Conservation (phyloP, 2,113 vertebrate genomes). For the Pongo abelii region DNA sequence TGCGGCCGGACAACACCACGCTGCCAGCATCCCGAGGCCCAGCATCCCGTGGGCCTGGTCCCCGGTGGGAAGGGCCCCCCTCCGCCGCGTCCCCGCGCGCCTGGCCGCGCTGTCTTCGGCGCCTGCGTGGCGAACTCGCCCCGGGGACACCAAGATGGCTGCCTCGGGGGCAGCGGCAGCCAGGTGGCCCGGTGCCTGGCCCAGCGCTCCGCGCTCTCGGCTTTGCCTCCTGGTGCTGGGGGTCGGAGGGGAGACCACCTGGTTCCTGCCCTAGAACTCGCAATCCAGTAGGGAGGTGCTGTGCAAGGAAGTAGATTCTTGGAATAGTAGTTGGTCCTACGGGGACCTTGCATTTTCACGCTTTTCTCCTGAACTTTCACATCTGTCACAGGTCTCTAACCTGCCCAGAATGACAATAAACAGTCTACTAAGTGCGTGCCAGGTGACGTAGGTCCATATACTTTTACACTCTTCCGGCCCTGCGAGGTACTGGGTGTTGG, state of each 20-base stretch:
- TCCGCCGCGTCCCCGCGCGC: neutral
- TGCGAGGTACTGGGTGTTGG: neutral
- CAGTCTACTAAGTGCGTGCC: neutral
- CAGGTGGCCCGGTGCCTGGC: neutral
- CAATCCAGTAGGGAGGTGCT: accelerated
- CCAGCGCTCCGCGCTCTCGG: neutral
- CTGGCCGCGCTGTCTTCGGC: neutral
- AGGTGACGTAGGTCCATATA: neutral
- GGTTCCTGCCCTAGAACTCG: neutral
- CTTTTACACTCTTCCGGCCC: neutral
- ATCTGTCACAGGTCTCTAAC: neutral
- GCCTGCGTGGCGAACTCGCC: neutral
- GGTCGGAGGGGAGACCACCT: neutral
- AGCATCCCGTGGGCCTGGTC: neutral
- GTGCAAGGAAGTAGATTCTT: neutral
- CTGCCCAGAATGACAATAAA: neutral
- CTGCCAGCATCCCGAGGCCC: neutral
- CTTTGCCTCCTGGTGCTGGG: neutral
- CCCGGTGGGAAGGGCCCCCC: accelerated
- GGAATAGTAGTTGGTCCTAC: neutral
- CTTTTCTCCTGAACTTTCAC: neutral
- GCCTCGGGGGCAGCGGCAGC: slow-evolving; percentile 35
- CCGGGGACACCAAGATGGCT: slow-evolving; percentile 72
- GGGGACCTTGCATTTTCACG: neutral
- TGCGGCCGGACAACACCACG: neutral